phyloP scores from a whole-genome alignment of 2,797 vertebrate species.

The Dendrocincla tyrannina region DNA sequence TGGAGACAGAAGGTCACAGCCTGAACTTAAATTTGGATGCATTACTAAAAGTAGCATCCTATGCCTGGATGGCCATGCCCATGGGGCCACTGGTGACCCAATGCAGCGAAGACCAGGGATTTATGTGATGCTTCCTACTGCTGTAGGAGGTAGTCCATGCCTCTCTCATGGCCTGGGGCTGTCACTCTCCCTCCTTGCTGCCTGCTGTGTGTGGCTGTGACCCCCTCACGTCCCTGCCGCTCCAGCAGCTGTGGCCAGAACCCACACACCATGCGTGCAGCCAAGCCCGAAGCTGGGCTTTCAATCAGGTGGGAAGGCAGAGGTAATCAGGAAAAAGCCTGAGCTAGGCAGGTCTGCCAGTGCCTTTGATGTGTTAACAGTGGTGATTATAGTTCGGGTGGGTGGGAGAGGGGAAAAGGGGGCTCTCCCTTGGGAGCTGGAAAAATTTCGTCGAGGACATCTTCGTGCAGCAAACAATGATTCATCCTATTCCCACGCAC shows the following conservation, averaged over 20 bases:
- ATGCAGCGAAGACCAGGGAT: neutral
- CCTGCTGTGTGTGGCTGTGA: neutral
- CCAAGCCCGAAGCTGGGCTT: neutral
- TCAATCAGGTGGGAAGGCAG: neutral
- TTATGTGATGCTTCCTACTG: neutral
- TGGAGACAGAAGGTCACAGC: neutral
- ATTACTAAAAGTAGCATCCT: neutral
- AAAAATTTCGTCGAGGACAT: conserved; percentile 57
- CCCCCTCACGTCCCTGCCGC: accelerated
- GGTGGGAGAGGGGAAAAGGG: neutral
- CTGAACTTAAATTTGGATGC: neutral
- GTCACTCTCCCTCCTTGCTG: neutral
- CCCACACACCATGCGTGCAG: accelerated
- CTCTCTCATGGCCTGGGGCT: neutral
- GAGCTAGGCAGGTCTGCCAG: neutral
- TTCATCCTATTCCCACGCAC: conserved; percentile 52
- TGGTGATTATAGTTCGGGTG: neutral
- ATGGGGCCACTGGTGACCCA: accelerated
- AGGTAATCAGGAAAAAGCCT: neutral
- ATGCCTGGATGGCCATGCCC: neutral
- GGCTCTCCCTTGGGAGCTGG: conserved; percentile 17
- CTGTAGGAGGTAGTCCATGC: neutral
- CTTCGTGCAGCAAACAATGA: conserved; percentile 40
- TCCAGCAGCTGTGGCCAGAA: accelerated
- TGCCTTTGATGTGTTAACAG: neutral